Evolutionary conservation across 2,113 vertebrate genomes (phyloP).

Genomic region (Daboia siamensis): DNA sequence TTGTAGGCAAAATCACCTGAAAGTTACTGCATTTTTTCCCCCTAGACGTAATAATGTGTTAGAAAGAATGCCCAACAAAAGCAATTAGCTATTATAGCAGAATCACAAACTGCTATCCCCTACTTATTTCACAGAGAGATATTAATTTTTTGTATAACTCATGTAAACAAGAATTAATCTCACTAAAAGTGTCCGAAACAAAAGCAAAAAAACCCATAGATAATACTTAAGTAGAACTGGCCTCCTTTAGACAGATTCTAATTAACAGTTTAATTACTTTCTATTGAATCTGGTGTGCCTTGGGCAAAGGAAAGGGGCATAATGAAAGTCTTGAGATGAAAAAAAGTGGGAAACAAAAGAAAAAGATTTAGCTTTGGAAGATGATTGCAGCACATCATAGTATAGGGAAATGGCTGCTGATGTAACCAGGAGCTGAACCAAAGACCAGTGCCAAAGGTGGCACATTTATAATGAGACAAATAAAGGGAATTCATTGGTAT

Average conservation of each 20-base stretch:
- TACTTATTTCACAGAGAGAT: not conserved
- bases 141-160: conserved; percentile 41
- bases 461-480: conserved; percentile 64
- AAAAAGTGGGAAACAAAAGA: conserved; percentile 38
- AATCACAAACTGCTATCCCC: not conserved
- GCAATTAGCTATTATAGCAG: not conserved
- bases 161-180: conserved; percentile 45
- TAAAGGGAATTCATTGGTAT: conserved; percentile 61
- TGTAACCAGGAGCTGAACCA: conserved; percentile 60
- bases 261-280: conserved; percentile 84
- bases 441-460: conserved; percentile 59
- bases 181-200: conserved; percentile 21
- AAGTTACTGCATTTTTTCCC: not conserved
- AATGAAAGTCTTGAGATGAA: conserved; percentile 21
- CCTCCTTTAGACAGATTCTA: conserved; percentile 65
- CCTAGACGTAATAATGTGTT: not conserved
- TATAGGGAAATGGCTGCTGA: conserved; percentile 66
- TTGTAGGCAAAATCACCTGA: not conserved
- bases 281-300: conserved; percentile 64
- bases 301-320: conserved; percentile 17
- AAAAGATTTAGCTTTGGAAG: conserved; percentile 64
- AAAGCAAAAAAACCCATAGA: conserved; percentile 35
- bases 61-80: not conserved
- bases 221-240: conserved; percentile 47
- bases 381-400: conserved; percentile 59